Evolutionary conservation across 1,140 invertebrate species (phyloP), one percentile per base, ranked within the genome.

Genomic region (Nomia melanderi): DNA sequence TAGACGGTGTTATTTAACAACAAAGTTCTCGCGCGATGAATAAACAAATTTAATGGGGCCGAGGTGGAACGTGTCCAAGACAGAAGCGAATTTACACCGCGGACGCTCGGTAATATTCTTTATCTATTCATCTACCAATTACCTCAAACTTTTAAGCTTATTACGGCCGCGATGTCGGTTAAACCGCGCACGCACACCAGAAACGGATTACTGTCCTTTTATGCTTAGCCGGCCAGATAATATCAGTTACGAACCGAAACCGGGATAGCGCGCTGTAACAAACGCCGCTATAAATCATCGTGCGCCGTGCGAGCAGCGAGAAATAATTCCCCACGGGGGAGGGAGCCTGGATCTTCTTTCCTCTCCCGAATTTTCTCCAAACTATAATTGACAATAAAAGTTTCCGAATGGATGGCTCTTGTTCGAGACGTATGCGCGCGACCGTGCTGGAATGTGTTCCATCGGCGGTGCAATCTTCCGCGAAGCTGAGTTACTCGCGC

Each of bases 331-430:
- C 60, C 0, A 1, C 8, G 17, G 54, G 14, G 27, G 60, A 39
- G 54, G 14, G 27, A 47, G 29, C 9, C 47, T 2, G 3, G 31
- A 25, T 53, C 17, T 36, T 9, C 27, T 29, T 64, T 54, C 29
- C 25, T 8, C n/a, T 20, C 29, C 3, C 47, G 9, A 3, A 20
- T n/a, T n/a, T 62, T 56, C 23, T 65, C 71, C 27, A 56, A 65
- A 41, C 39, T 64, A 57, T 66, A 67, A 75, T 67, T 67, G 63
- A 75, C 66, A 75, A 75, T 57, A 56, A 44, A 75, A 67, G 9
- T 33, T 25, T 23, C 2, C 17, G 20, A n/a, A 17, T 29, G 14
- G 7, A 39, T 8, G 5, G 7, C 23, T 27, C 23, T 25, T 36
- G n/a, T 50, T 50, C 47, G 47, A 44, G 41, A 44, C 20, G 8